A percentile compares a stretch with the other conserved stretches of the same genome.
Evolutionary conservation across 2,888 invertebrate species (phyloP).

Genomic region (Hyalella azteca): DNA sequence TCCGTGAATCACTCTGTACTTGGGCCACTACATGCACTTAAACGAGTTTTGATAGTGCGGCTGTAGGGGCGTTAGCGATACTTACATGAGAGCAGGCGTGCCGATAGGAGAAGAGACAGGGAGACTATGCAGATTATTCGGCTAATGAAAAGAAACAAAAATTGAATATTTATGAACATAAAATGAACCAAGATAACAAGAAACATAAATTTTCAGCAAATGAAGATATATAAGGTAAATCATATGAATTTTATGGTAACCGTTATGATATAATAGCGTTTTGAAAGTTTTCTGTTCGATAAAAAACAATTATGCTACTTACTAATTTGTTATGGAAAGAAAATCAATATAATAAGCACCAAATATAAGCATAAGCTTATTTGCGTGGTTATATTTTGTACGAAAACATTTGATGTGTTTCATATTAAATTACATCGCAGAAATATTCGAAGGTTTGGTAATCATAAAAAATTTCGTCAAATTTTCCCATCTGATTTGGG

Average conservation of each 20-base stretch:
- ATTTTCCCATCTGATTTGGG: no score
- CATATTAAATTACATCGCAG: no score
- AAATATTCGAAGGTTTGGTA: no score
- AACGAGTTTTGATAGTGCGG: background rate
- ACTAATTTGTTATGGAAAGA: background rate
- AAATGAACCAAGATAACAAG: background rate
- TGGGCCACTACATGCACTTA: no score
- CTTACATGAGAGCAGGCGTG: constrained; percentile 15
- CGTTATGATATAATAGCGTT: background rate
- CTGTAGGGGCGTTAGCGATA: background rate
- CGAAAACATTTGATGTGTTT: no score
- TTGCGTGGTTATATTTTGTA: no score
- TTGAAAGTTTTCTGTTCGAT: background rate
- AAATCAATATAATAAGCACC: no score
- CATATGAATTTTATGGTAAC: background rate
- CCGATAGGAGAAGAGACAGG: constrained; percentile 27
- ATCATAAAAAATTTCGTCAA: no score
- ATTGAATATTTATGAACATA: constrained; percentile 5
- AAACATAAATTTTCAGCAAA: background rate
- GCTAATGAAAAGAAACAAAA: constrained; percentile 31
- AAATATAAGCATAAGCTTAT: no score
- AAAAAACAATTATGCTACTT: background rate
- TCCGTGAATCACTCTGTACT: background rate
- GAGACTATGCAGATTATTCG: constrained; percentile 29
- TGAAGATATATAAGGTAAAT: no score